These are phyloP conservation scores for Caloenas nicobarica DNA, from an alignment of 2,113 vertebrate species.

Conservation along the genomic window DNA sequence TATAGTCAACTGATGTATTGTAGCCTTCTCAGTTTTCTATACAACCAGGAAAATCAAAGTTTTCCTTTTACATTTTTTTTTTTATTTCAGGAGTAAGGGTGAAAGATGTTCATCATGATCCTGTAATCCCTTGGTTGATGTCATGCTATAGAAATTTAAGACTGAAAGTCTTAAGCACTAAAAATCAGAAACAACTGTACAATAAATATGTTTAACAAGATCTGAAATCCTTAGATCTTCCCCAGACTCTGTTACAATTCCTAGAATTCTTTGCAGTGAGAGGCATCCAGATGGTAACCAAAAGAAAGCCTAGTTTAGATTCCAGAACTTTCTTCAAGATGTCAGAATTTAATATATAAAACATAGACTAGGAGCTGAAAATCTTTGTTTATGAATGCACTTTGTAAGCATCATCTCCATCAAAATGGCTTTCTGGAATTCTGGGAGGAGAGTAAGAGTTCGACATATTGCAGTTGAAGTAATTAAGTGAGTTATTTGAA, in stretches of 20 bases:
- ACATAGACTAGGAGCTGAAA: not conserved
- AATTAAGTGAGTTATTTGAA: not conserved
- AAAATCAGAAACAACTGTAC: not conserved
- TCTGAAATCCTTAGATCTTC: not conserved
- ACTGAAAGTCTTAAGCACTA: not conserved
- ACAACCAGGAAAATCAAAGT: not conserved
- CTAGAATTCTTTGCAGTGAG: not conserved
- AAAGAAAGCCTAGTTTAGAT: not conserved
- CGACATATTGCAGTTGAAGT: not conserved
- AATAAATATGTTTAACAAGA: not conserved
- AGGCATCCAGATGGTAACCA: not conserved
- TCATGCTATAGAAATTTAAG: not conserved
- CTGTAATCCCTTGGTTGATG: not conserved
- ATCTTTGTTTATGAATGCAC: not conserved
- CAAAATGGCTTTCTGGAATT: not conserved
- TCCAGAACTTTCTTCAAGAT: not conserved
- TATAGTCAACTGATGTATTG: rapidly evolving
- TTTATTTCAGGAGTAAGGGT: not conserved
- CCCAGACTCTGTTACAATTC: not conserved
- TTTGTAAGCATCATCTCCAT: not conserved
- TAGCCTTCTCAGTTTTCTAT: not conserved
- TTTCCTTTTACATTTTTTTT: not conserved
- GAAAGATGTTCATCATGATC: not conserved
- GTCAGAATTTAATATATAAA: not conserved
- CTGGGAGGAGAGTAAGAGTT: not conserved